phyloP scores from a whole-genome alignment of 2,888 invertebrate genomes.

The Aphidoletes aphidimyza region DNA sequence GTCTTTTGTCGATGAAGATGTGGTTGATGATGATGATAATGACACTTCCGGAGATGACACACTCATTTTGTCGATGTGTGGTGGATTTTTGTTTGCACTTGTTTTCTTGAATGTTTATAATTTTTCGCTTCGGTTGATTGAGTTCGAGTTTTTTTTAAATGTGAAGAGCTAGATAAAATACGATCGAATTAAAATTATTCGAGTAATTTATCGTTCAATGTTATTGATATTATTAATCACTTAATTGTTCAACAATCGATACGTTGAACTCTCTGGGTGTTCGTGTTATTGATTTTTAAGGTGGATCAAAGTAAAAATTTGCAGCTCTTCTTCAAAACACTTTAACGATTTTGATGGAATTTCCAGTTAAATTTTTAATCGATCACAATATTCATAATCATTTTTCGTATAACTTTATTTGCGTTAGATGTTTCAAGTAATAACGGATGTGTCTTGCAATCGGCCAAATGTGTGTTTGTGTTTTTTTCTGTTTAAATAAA shows the following conservation, averaged over 20 bases:
- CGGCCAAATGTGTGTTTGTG: no score
- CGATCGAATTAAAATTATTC: no score
- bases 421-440: neutral
- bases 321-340: no score
- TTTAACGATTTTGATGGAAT: no score
- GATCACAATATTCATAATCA: neutral
- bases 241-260: neutral
- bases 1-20: constrained; percentile 53
- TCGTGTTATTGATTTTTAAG: neutral
- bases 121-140: neutral
- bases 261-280: neutral
- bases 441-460: constrained; percentile 4
- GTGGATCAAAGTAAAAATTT: no score
- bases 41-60: constrained; percentile 55
- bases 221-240: neutral
- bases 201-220: no score
- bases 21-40: constrained; percentile 50
- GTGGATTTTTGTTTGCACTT: neutral
- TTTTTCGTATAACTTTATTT: neutral
- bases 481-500: no score
- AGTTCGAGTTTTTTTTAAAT: no score
- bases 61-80: constrained; percentile 60
- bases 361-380: no score
- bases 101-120: no score
- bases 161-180: no score